phyloP scores from a whole-genome alignment of 2,888 invertebrate species.

The Drosophila hamatofila region DNA sequence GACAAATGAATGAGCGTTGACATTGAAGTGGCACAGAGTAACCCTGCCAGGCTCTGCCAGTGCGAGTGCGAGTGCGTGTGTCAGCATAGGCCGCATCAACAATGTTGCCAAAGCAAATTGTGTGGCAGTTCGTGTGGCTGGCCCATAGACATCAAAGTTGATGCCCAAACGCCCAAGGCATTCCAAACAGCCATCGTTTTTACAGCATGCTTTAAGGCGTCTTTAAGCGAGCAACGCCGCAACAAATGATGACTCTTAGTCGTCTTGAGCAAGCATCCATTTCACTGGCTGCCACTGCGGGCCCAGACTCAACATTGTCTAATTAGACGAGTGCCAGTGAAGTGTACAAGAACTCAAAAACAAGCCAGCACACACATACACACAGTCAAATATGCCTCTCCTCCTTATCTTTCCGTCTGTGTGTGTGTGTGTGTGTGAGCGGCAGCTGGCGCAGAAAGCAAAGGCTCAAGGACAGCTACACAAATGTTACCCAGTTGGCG shows the following conservation, averaged over 20 bases:
- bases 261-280: conserved; percentile 41
- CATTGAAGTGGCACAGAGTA: conserved; percentile 66
- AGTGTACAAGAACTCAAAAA: conserved; percentile 60
- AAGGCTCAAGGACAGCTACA: conserved; percentile 50
- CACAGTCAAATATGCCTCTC: background rate
- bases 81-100: conserved; percentile 63
- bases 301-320: conserved; percentile 72
- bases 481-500: conserved; percentile 60
- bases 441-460: conserved; percentile 36
- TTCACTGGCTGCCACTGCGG: conserved; percentile 41
- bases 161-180: conserved; percentile 22
- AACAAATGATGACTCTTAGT: conserved; percentile 54
- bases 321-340: conserved; percentile 79
- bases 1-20: conserved; percentile 75
- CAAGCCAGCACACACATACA: conserved; percentile 15
- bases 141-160: conserved; percentile 69
- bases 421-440: conserved; percentile 19
- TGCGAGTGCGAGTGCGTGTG: conserved; percentile 17
- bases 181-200: conserved; percentile 29
- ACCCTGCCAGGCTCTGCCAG: conserved; percentile 11
- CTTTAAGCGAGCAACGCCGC: conserved; percentile 57
- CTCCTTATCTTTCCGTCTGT: background rate
- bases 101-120: conserved; percentile 78
- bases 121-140: conserved; percentile 71
- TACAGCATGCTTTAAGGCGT: conserved; percentile 57